Evolutionary conservation across 2,113 vertebrate genomes (phyloP).

Genomic region (Petaurus breviceps): DNA sequence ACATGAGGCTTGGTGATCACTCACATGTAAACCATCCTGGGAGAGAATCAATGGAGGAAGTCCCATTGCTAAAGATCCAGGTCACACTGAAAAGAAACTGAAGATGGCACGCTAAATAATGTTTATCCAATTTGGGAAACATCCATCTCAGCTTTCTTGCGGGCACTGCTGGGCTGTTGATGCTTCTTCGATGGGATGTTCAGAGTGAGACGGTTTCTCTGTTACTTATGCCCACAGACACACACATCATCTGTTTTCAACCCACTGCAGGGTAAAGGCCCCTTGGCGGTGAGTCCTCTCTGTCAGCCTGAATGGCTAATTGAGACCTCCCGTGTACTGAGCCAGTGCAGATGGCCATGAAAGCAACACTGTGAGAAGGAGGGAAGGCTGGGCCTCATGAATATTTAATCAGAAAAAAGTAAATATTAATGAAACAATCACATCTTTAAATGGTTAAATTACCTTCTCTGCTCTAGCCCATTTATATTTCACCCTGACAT

Average conservation of each 20-base stretch:
- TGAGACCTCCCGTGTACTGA: constrained; percentile 56
- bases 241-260: not conserved
- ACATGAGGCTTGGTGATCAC: not conserved
- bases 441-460: constrained; percentile 53
- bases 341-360: constrained; percentile 44
- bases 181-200: not conserved
- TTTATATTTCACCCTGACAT: not conserved
- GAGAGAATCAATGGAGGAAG: not conserved
- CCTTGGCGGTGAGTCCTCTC: constrained; percentile 34
- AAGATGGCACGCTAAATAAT: not conserved
- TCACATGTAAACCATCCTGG: not conserved
- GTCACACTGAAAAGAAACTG: not conserved
- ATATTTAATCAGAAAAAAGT: constrained; percentile 60
- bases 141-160: not conserved
- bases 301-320: constrained; percentile 49
- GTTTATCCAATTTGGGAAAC: not conserved
- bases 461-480: constrained; percentile 27
- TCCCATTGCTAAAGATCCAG: not conserved
- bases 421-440: constrained; percentile 72
- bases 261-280: not conserved
- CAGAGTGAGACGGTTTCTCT: not conserved
- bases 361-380: constrained; percentile 38
- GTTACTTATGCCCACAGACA: not conserved
- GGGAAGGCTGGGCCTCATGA: constrained; percentile 32
- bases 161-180: not conserved